phyloP scores from a whole-genome alignment of 2,797 vertebrate genomes.

The Nyctibius grandis region DNA sequence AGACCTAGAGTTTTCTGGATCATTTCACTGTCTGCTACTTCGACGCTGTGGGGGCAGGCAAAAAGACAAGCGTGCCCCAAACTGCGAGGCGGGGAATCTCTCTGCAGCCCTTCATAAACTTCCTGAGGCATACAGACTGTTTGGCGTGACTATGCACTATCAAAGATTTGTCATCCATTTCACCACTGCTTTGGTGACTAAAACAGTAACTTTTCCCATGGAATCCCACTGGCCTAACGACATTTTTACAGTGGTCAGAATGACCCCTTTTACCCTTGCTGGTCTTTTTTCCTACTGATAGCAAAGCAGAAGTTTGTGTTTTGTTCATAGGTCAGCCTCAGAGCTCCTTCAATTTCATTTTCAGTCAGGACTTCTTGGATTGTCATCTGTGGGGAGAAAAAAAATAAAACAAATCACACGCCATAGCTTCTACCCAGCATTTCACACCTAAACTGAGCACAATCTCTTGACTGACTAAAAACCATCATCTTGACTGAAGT shows the following conservation, averaged over 20 bases:
- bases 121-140: not conserved
- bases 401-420: not conserved
- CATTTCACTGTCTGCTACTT: not conserved
- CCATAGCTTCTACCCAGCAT: not conserved
- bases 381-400: not conserved
- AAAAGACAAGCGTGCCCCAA: not conserved
- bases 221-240: not conserved
- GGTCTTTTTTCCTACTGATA: slow-evolving; percentile 69
- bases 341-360: slow-evolving; percentile 68
- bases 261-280: slow-evolving; percentile 73
- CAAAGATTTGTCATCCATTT: not conserved
- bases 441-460: not conserved
- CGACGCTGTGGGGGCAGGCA: not conserved
- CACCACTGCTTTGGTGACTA: not conserved
- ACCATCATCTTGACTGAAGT: not conserved
- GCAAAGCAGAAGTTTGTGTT: slow-evolving; percentile 72
- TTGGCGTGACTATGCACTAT: not conserved
- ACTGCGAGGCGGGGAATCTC: not conserved
- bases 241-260: not conserved
- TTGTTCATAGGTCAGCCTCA: slow-evolving; percentile 74
- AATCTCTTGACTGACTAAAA: not conserved
- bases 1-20: not conserved
- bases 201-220: not conserved
- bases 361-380: slow-evolving; percentile 60
- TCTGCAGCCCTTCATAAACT: not conserved